Percentiles rank a stretch among this genome's conserved stretches.
Conservation (phyloP, 2,113 vertebrate species). For the Mionectes macconnelli region DNA sequence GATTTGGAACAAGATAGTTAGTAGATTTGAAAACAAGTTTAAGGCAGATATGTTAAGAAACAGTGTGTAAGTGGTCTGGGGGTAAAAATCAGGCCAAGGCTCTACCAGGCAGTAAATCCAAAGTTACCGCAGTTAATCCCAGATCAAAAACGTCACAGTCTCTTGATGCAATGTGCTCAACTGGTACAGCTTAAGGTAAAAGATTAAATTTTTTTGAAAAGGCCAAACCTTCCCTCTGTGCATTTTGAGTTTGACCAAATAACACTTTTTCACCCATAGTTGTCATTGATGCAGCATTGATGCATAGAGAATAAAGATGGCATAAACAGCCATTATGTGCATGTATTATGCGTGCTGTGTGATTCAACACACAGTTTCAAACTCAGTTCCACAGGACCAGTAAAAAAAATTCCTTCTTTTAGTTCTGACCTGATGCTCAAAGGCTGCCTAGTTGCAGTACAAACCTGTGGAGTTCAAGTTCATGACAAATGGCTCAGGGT, state of each 20-base stretch:
- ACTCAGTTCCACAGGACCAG: not conserved
- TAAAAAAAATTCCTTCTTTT: not conserved
- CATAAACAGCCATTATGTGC: not conserved
- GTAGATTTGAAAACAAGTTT: not conserved
- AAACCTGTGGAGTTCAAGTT: not conserved
- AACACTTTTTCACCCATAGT: not conserved
- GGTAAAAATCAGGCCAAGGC: conserved; percentile 3
- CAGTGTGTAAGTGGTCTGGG: not conserved
- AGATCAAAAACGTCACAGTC: not conserved
- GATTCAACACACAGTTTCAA: not conserved
- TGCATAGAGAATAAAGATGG: not conserved
- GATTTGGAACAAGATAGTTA: not conserved
- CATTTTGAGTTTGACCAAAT: not conserved
- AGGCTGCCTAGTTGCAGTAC: not conserved
- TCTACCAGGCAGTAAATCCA: not conserved
- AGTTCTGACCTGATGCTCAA: not conserved
- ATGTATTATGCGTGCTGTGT: not conserved
- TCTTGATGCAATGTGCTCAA: not conserved
- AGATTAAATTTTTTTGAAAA: not conserved
- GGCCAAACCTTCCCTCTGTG: not conserved
- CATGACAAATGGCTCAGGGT: not conserved
- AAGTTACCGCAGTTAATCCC: not conserved
- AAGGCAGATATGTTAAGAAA: not conserved
- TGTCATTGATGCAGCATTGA: not conserved
- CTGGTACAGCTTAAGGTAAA: not conserved